These are phyloP conservation scores for Alviniconcha strummeri DNA, from an alignment of 2,888 invertebrate species.

Conservation along the genomic window DNA sequence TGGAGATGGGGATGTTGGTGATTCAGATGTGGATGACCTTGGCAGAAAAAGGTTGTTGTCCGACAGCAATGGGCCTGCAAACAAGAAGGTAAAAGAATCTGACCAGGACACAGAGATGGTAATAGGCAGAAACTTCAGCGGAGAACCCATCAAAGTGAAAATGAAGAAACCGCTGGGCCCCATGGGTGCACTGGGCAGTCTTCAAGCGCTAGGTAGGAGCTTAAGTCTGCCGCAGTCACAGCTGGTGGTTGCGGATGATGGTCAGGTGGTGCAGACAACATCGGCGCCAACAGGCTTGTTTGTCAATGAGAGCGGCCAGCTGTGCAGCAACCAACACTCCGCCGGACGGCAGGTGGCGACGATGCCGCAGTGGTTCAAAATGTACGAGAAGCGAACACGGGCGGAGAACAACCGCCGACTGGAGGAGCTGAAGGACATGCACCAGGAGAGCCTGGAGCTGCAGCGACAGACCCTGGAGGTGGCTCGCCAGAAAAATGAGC, in stretches of 20 bases:
- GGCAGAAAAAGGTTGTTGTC: neutral
- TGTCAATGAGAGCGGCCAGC: slow-evolving; percentile 20
- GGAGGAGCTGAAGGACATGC: slow-evolving; percentile 34
- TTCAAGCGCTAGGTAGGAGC: slow-evolving; percentile 26
- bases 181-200: slow-evolving; percentile 15
- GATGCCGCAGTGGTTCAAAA: slow-evolving; percentile 34
- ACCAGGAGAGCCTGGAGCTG: slow-evolving; percentile 27
- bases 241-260: slow-evolving; percentile 29
- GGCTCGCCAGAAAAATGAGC: slow-evolving; percentile 27
- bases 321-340: neutral
- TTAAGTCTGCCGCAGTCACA: slow-evolving; percentile 28
- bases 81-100: slow-evolving; percentile 22
- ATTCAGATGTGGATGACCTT: slow-evolving; percentile 10
- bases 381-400: slow-evolving; percentile 31
- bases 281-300: slow-evolving; percentile 28
- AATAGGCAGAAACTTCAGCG: slow-evolving; percentile 26
- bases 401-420: slow-evolving; percentile 29
- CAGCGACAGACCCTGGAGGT: slow-evolving; percentile 28
- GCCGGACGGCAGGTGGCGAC: neutral
- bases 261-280: slow-evolving; percentile 27
- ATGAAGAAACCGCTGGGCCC: neutral
- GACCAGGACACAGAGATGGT: slow-evolving; percentile 23
- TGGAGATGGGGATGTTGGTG: slow-evolving; percentile 8
- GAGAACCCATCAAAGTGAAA: slow-evolving; percentile 21
- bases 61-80: slow-evolving; percentile 19